phyloP scores from a whole-genome alignment of 2,113 vertebrate species.

The Vombatus ursinus region DNA sequence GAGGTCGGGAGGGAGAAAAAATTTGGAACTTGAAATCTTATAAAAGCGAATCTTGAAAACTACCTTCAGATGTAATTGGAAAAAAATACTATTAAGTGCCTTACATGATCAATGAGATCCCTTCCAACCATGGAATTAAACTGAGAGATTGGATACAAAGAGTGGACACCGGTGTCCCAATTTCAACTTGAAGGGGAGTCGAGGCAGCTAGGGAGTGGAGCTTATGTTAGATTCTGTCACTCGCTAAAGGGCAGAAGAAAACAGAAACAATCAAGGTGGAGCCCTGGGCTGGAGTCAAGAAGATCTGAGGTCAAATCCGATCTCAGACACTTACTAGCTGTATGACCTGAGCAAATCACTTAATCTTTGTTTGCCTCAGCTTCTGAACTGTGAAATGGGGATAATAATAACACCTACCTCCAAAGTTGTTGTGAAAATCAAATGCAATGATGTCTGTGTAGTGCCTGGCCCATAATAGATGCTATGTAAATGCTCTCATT shows the following conservation, averaged over 20 bases:
- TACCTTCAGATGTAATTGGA: no score
- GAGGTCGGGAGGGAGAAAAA: no score
- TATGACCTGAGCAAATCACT: background rate
- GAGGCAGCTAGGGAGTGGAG: background rate
- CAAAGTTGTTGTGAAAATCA: no score
- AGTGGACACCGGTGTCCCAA: no score
- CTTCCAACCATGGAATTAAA: background rate
- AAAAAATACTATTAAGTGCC: no score
- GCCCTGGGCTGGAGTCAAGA: no score
- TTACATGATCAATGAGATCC: background rate
- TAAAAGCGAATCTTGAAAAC: no score
- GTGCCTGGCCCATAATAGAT: background rate
- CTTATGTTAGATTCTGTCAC: background rate
- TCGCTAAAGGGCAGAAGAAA: background rate
- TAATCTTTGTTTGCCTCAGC: background rate
- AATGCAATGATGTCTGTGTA: background rate
- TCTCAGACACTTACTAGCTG: no score
- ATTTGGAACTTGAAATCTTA: no score
- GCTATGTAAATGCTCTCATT: background rate
- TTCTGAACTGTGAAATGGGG: background rate
- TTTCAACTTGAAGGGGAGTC: background rate
- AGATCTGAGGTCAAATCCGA: no score
- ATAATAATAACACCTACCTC: background rate
- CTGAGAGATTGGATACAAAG: background rate
- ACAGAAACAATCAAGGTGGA: no score